These are phyloP conservation scores for Perizoma affinitatum DNA, from an alignment of 2,888 invertebrate species.

Conservation along the genomic window DNA sequence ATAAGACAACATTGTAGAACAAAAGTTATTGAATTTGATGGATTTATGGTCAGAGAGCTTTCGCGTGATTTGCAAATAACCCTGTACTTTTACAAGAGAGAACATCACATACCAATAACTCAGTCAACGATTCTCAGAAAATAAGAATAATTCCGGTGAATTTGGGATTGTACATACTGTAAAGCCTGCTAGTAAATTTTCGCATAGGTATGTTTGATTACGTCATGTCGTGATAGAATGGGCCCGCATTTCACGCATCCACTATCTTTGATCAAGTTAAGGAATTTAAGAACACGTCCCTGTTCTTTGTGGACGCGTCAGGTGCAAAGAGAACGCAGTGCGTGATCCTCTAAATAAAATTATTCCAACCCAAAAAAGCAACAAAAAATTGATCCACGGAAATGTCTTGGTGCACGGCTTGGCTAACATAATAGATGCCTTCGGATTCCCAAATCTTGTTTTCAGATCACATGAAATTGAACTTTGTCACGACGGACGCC, in stretches of 20 bases:
- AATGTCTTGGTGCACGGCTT: slow-evolving; percentile 56
- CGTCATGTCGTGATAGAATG: slow-evolving; percentile 3
- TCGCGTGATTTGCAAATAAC: too few species aligned
- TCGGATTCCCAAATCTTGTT: slow-evolving; percentile 15
- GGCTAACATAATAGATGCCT: slow-evolving; percentile 37
- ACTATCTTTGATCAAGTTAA: slow-evolving; percentile 11
- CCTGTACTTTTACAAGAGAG: too few species aligned
- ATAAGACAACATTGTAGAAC: too few species aligned
- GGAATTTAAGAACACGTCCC: slow-evolving; percentile 34
- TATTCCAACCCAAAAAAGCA: slow-evolving; percentile 44
- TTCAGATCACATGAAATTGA: slow-evolving; percentile 30
- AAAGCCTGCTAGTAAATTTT: too few species aligned
- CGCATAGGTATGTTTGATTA: slow-evolving; percentile 18
- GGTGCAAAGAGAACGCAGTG: slow-evolving; percentile 51
- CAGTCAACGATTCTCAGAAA: slow-evolving; percentile 40
- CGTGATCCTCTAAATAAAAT: slow-evolving; percentile 45
- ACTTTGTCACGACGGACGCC: slow-evolving; percentile 33
- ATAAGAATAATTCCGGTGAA: slow-evolving; percentile 38
- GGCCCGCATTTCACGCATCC: slow-evolving; percentile 23
- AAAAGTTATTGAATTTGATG: too few species aligned
- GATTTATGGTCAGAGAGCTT: too few species aligned
- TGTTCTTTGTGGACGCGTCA: slow-evolving; percentile 46
- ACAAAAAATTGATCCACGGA: slow-evolving; percentile 55
- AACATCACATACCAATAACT: background rate
- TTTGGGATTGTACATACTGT: background rate